Conservation (phyloP, 2,113 vertebrate genomes). For the Ranitomeya imitator region DNA sequence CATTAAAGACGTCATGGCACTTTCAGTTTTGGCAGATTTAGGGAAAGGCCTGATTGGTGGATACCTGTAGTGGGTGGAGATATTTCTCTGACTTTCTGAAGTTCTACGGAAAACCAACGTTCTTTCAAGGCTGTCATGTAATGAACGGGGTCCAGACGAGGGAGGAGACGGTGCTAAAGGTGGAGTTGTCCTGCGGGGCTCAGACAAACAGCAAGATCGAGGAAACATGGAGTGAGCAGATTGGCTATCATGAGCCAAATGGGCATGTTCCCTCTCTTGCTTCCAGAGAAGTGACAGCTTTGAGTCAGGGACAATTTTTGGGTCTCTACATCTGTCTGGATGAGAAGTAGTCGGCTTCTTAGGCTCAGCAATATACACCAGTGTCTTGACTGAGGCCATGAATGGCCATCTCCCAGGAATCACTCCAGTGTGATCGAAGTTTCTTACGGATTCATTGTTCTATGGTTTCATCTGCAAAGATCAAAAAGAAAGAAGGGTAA, state of each 20-base stretch:
- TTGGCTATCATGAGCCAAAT: conserved; percentile 59
- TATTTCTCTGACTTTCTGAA: conserved; percentile 64
- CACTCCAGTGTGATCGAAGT: background rate
- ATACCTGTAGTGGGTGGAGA: conserved; percentile 60
- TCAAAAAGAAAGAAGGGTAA: background rate
- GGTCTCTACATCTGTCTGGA: conserved; percentile 52
- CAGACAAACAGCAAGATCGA: conserved; percentile 63
- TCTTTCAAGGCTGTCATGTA: conserved; percentile 58
- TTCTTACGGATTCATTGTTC: background rate
- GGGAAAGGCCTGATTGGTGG: conserved; percentile 41
- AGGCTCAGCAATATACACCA: conserved; percentile 61
- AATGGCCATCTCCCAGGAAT: conserved; percentile 65
- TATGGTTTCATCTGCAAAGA: background rate
- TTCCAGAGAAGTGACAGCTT: conserved; percentile 68
- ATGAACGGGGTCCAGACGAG: conserved; percentile 53
- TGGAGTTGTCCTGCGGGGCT: conserved; percentile 47
- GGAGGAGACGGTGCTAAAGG: conserved; percentile 54
- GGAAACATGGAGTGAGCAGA: conserved; percentile 66
- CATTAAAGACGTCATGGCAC: conserved; percentile 74
- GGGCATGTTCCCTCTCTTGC: conserved; percentile 65
- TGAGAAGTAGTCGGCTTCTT: conserved; percentile 26
- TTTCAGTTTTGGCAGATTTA: conserved; percentile 40
- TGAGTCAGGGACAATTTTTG: conserved; percentile 55
- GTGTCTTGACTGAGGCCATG: conserved; percentile 73
- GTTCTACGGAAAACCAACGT: conserved; percentile 61